phyloP scores from a whole-genome alignment of 2,888 invertebrate species.

The Dolichomitus sp. region DNA sequence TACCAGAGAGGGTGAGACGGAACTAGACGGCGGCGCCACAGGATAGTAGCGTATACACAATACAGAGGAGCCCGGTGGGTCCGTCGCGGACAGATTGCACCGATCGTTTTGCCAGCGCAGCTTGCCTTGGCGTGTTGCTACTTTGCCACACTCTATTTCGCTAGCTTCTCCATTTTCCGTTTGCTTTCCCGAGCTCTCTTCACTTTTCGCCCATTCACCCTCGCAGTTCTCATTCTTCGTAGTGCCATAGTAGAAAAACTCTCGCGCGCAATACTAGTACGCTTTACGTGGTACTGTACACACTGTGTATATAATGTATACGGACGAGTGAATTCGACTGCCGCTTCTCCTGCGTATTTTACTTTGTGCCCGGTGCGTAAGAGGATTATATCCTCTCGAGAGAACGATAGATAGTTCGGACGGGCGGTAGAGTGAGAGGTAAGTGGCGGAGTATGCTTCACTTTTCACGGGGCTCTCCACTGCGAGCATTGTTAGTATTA shows the following conservation, averaged over 20 bases:
- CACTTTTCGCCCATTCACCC: slow-evolving; percentile 17
- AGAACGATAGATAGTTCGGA: slow-evolving; percentile 43
- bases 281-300: slow-evolving; percentile 37
- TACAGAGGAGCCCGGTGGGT: slow-evolving; percentile 50
- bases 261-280: slow-evolving; percentile 71
- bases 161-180: slow-evolving; percentile 36
- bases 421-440: slow-evolving; percentile 46
- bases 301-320: slow-evolving; percentile 48
- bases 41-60: slow-evolving; percentile 39
- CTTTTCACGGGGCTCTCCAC: slow-evolving; percentile 82
- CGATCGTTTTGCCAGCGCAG: slow-evolving; percentile 56
- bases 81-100: slow-evolving; percentile 61
- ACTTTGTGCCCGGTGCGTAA: slow-evolving; percentile 85
- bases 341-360: slow-evolving; percentile 78
- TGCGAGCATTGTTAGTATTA: slow-evolving; percentile 82
- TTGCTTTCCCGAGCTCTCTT: slow-evolving; percentile 8
- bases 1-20: slow-evolving; percentile 38
- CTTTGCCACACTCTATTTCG: slow-evolving; percentile 52
- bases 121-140: slow-evolving; percentile 42
- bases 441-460: slow-evolving; percentile 83
- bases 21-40: slow-evolving; percentile 57
- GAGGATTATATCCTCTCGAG: slow-evolving; percentile 83
- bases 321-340: slow-evolving; percentile 70
- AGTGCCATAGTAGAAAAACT: slow-evolving; percentile 53
- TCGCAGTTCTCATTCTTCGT: slow-evolving; percentile 58